Evolutionary conservation across 1,140 invertebrate species (phyloP).

Genomic region (Drosophila parvula): DNA sequence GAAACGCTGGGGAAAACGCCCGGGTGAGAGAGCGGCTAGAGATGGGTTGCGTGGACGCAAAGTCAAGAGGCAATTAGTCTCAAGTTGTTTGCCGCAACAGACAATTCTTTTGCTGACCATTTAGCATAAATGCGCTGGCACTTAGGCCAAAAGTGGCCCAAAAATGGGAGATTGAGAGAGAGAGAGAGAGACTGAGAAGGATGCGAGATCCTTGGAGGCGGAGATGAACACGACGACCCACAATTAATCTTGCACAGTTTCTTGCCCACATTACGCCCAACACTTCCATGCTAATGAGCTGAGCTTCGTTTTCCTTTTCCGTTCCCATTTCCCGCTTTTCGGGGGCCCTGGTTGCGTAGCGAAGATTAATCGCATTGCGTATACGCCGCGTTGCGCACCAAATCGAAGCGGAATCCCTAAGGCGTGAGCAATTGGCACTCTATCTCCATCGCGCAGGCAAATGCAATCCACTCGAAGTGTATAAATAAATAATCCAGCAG

Average conservation of each 20-base stretch:
- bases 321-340: not conserved
- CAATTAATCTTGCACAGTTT: slow-evolving; percentile 55
- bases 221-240: slow-evolving; percentile 33
- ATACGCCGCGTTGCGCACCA: slow-evolving; percentile 52
- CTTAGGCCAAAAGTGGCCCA: slow-evolving; percentile 41
- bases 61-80: slow-evolving; percentile 65
- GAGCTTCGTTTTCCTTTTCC: slow-evolving; percentile 6
- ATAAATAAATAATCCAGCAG: slow-evolving; percentile 56
- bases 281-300: slow-evolving; percentile 38
- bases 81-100: slow-evolving; percentile 60
- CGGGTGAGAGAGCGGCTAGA: not conserved
- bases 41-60: slow-evolving; percentile 10
- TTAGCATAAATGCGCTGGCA: slow-evolving; percentile 68
- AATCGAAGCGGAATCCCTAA: slow-evolving; percentile 43
- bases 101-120: slow-evolving; percentile 52
- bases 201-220: slow-evolving; percentile 2
- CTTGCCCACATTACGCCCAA: slow-evolving; percentile 3
- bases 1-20: not conserved
- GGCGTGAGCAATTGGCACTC: slow-evolving; percentile 70
- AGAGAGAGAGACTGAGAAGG: not conserved
- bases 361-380: slow-evolving; percentile 71
- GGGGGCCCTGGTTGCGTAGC: too few relatives aligned
- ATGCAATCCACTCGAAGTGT: slow-evolving; percentile 43
- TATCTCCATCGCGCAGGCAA: slow-evolving; percentile 39
- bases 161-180: not conserved